Conservation (phyloP, 2,888 invertebrate species). For the Orgyia antiqua region DNA sequence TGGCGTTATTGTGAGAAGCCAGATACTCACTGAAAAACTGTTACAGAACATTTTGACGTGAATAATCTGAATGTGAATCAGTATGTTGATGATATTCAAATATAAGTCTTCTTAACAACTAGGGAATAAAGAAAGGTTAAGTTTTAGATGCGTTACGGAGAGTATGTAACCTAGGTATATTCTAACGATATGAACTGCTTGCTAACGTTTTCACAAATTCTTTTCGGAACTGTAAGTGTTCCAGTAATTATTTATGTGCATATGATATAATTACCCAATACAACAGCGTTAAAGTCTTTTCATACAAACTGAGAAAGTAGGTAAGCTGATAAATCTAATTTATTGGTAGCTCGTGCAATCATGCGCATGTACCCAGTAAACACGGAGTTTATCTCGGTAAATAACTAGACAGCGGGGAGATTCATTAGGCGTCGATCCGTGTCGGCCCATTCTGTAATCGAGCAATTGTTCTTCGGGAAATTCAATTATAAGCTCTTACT, state of each 20-base stretch:
- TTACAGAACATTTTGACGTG: no score
- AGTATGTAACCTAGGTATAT: no score
- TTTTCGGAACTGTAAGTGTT: no score
- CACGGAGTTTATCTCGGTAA: conserved; percentile 73
- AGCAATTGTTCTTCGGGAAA: conserved; percentile 74
- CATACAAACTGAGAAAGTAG: conserved; percentile 26
- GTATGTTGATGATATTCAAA: no score
- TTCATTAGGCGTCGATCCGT: conserved; percentile 75
- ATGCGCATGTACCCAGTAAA: conserved; percentile 72
- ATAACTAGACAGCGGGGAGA: conserved; percentile 73
- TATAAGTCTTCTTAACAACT: no score
- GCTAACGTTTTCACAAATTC: no score
- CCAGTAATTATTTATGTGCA: no score
- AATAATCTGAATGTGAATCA: no score
- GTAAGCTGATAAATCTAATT: conserved; percentile 64
- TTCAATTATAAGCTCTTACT: conserved; percentile 65
- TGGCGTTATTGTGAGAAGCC: conserved; percentile 25
- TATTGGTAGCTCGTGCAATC: conserved; percentile 74
- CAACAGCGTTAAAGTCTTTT: conserved; percentile 15
- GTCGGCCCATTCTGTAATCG: conserved; percentile 69
- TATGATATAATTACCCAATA: conserved; percentile 7
- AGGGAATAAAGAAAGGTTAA: no score
- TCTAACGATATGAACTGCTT: no score
- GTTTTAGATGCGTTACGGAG: no score
- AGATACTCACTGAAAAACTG: conserved; percentile 16